Evolutionary conservation across 2,888 invertebrate genomes (phyloP).

Genomic region (Bombyx huttoni): DNA sequence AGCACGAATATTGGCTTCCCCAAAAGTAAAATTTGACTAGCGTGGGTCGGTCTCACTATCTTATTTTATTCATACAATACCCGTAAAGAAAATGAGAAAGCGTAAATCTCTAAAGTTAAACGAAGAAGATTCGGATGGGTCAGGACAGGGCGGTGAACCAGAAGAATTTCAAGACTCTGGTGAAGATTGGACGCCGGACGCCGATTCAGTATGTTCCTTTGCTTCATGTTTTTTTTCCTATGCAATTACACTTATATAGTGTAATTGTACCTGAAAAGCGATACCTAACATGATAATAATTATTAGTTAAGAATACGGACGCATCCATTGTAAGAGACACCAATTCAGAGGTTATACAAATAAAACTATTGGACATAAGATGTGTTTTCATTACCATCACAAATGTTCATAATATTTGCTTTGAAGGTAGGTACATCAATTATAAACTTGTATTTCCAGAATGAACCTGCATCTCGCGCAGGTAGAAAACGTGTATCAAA

Average conservation of each 20-base stretch:
- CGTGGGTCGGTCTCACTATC: no score
- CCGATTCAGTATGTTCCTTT: slow-evolving; percentile 48
- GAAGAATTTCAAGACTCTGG: slow-evolving; percentile 71
- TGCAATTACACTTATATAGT: neutral
- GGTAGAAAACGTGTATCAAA: slow-evolving; percentile 49
- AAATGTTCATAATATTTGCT: neutral
- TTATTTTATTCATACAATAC: no score
- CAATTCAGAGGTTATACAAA: neutral
- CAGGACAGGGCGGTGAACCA: slow-evolving; percentile 56
- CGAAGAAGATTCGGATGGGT: slow-evolving; percentile 62
- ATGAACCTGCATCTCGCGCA: slow-evolving; percentile 43
- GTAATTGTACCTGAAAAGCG: neutral
- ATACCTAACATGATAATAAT: no score
- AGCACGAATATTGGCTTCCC: no score
- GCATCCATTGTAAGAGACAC: neutral
- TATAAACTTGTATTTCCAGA: slow-evolving; percentile 18
- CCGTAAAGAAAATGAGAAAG: slow-evolving; percentile 42
- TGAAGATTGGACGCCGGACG: slow-evolving; percentile 71
- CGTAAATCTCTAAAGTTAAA: slow-evolving; percentile 59
- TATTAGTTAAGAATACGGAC: neutral
- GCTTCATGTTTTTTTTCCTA: neutral
- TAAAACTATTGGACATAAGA: neutral
- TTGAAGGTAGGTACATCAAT: neutral
- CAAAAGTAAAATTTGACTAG: no score
- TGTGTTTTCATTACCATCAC: neutral